Base-by-base conservation (phyloP, 2,113 vertebrate species). In the Actenoides lindsayi region DNA sequence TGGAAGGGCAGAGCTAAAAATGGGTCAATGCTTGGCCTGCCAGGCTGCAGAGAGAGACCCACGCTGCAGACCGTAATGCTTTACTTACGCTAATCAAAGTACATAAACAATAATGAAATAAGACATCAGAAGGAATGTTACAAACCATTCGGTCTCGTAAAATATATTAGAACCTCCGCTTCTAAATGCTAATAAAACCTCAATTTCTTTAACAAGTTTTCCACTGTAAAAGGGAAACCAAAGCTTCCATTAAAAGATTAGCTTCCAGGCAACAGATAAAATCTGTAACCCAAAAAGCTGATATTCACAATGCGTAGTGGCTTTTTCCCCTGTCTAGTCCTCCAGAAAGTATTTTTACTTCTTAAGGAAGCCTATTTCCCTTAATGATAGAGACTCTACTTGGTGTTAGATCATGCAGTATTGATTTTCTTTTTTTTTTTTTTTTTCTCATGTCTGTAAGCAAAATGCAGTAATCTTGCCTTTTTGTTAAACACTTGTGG, bases 261-360 rank as follows among this genome's bases (percentile, higher is more conserved):
- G 8, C n/a, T 95, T 92, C 48, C 50, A 59, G 23, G 25, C 46
- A 93, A 51, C 23, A 69, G 44, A 65, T 25, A 88, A 95, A 88
- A 85, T 39, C 30, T 75, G 30, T 41, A 62, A 86, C 46, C 39
- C 27, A 71, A 89, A 95, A 89, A 81, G 18, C 13, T 87, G 70
- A 44, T 54, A 56, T 79, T 83, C 67, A 82, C 39, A 65, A 71
- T 27, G 13, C 6, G 0, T n/a, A 53, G 39, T 44, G 15, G 28
- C 11, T 87, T 87, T 93, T 75, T 57, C 24, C 44, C 41, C 75
- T 57, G 18, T 24, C 54, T 82, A 16, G 6, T 68, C 37, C 73
- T 93, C 65, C 69, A 96, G 80, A 91, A 94, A 87, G 46, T 89
- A 65, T 57, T 92, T 86, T 84, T 50, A 75, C n/a, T 50, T 89